Conservation (phyloP, 2,888 invertebrate genomes). For the Aspidiotus rigidus region DNA sequence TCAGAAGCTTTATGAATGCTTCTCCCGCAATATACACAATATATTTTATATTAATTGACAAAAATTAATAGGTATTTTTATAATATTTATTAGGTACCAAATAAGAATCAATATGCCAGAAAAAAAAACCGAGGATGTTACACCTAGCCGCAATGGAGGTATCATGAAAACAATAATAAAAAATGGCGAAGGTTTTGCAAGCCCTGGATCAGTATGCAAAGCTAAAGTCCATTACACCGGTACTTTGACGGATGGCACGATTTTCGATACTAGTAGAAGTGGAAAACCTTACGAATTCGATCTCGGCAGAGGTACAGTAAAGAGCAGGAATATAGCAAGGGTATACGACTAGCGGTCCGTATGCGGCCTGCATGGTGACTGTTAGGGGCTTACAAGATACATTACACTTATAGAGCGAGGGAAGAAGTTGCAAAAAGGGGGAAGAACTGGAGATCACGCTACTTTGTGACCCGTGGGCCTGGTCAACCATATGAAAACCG, state of each 20-base stretch:
- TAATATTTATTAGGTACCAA: no score
- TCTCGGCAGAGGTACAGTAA: constrained; percentile 64
- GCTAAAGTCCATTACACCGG: constrained; percentile 83
- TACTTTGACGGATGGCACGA: constrained; percentile 72
- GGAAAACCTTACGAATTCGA: constrained; percentile 77
- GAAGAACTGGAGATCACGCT: no score
- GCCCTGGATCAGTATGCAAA: constrained; percentile 60
- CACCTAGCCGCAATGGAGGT: constrained; percentile 62
- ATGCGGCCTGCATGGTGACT: no score
- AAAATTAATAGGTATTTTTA: no score
- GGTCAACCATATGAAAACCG: neutral
- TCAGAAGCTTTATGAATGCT: no score
- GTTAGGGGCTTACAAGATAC: no score
- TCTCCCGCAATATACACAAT: no score
- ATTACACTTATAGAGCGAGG: no score
- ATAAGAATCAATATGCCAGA: no score
- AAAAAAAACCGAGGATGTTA: constrained; percentile 47
- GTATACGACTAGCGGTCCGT: neutral
- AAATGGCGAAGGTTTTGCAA: constrained; percentile 65
- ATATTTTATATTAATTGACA: no score
- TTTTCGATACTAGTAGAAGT: constrained; percentile 85
- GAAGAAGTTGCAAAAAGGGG: no score
- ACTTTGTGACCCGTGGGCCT: neutral
- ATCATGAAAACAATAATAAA: constrained; percentile 66
- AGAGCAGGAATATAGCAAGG: neutral